A percentile compares a stretch with the other conserved stretches of the same genome.
These are phyloP conservation scores for Leptodactylus fallax DNA, from an alignment of 2,797 vertebrate species.

Conservation along the genomic window DNA sequence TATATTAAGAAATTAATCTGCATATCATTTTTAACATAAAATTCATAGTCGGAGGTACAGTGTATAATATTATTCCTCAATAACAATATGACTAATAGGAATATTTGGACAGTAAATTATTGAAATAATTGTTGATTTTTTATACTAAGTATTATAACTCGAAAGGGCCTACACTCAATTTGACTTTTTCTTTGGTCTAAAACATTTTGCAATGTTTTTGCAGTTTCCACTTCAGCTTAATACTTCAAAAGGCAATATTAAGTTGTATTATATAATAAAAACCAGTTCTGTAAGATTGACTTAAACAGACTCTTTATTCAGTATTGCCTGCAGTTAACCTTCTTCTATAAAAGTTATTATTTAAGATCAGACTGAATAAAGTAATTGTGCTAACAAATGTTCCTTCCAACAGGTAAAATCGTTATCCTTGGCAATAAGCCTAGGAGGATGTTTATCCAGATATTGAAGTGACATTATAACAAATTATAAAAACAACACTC, in stretches of 20 bases:
- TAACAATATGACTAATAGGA: not conserved
- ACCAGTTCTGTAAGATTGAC: not conserved
- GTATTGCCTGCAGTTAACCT: constrained; percentile 12
- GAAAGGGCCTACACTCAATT: not conserved
- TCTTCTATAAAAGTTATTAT: constrained; percentile 1
- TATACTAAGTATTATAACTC: not conserved
- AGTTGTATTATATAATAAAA: constrained; percentile 19
- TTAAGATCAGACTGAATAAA: constrained; percentile 18
- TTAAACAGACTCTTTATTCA: constrained; percentile 10
- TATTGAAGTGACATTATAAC: not conserved
- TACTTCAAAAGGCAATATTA: constrained; percentile 8
- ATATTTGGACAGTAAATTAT: not conserved
- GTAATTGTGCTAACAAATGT: not conserved
- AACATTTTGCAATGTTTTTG: constrained; percentile 10
- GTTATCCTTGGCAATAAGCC: constrained; percentile 2
- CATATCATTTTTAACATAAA: too few relatives aligned
- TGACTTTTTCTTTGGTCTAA: not conserved
- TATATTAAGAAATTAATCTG: too few relatives aligned
- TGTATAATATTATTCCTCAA: not conserved
- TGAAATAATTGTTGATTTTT: not conserved
- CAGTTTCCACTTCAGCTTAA: not conserved
- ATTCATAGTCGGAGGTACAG: not conserved
- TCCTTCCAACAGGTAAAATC: constrained; percentile 20
- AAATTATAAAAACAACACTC: not conserved
- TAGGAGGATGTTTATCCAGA: not conserved